Evolutionary conservation across 1,140 invertebrate genomes (phyloP).

Genomic region (Achatina immaculata): DNA sequence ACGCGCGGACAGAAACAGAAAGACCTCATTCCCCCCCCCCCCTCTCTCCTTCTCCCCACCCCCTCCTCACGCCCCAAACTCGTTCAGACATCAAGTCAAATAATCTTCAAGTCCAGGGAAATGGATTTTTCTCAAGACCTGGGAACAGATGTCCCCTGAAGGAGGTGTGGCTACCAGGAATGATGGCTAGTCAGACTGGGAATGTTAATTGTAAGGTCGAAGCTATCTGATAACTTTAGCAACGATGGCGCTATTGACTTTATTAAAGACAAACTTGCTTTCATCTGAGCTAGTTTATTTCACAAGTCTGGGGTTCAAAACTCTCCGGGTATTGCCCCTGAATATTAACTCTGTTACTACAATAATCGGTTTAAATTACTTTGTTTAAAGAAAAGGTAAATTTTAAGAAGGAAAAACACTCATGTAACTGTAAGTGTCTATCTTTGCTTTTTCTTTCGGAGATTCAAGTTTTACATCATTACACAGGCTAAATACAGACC

Average conservation of each 20-base stretch:
- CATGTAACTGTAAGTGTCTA: too few relatives aligned
- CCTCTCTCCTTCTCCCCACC: too few relatives aligned
- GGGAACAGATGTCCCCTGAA: not conserved
- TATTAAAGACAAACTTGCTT: not conserved
- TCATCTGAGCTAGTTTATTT: not conserved
- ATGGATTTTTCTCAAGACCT: not conserved
- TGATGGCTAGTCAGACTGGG: not conserved
- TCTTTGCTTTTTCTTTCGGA: too few relatives aligned
- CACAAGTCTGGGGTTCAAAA: not conserved
- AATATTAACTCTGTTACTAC: too few relatives aligned
- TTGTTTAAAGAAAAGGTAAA: too few relatives aligned
- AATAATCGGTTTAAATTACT: too few relatives aligned
- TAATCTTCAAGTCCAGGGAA: not conserved
- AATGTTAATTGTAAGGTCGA: not conserved
- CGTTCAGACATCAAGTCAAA: not conserved
- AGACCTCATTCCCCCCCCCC: not conserved
- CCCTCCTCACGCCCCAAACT: too few relatives aligned
- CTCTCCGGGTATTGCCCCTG: too few relatives aligned
- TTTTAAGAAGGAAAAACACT: too few relatives aligned
- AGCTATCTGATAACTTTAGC: not conserved
- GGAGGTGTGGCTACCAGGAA: not conserved
- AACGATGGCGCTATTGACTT: not conserved
- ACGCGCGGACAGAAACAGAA: not conserved
- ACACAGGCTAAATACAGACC: too few relatives aligned
- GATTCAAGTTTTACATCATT: too few relatives aligned